A percentile compares a stretch with the other conserved stretches of the same genome.
phyloP scores from a whole-genome alignment of 2,113 vertebrate genomes.

The Rallus limicola region DNA sequence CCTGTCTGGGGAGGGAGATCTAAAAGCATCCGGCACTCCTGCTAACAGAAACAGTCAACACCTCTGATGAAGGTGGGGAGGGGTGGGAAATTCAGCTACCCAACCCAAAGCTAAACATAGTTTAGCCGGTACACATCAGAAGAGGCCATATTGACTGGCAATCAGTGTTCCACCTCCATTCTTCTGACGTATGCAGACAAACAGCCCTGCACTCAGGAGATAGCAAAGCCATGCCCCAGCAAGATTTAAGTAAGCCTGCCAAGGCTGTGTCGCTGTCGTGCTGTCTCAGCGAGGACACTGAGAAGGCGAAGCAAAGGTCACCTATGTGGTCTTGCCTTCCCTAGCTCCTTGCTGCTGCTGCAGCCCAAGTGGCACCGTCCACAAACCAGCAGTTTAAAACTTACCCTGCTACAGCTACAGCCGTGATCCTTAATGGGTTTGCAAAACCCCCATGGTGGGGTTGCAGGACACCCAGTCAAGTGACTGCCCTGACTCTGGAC shows the following conservation, averaged over 20 bases:
- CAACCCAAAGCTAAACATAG: conserved; percentile 7
- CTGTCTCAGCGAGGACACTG: neutral
- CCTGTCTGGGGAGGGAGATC: conserved; percentile 38
- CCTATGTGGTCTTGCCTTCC: neutral
- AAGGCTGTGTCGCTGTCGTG: neutral
- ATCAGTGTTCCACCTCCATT: neutral
- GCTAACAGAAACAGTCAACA: conserved; percentile 39
- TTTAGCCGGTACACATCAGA: neutral
- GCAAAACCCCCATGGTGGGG: neutral
- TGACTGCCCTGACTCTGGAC: neutral
- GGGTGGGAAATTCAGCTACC: neutral
- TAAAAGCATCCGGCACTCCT: neutral
- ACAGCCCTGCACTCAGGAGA: neutral
- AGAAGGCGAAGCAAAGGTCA: neutral
- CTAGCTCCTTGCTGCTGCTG: neutral
- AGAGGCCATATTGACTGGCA: neutral
- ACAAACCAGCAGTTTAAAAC: neutral
- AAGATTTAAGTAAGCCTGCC: neutral
- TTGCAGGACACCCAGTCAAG: neutral
- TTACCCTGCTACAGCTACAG: neutral
- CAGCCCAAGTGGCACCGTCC: neutral
- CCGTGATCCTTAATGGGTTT: neutral
- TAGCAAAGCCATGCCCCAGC: neutral
- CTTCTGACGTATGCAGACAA: neutral
- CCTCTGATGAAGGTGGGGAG: neutral